Evolutionary conservation across 2,888 invertebrate species (phyloP).

Genomic region (Nephrocerus scutellatus): DNA sequence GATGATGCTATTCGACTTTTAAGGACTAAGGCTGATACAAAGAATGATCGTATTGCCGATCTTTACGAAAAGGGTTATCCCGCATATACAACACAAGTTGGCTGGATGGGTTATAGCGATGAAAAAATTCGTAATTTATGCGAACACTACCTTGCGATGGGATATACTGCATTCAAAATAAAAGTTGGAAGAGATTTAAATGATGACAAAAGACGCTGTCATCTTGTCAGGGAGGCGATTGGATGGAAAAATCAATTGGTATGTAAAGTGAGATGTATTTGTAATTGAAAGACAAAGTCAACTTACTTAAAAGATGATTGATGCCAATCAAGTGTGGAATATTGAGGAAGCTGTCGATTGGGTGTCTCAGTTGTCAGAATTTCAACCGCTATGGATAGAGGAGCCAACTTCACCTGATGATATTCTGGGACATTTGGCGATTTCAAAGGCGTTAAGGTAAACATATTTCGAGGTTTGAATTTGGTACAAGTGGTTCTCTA

Average conservation of each 20-base stretch:
- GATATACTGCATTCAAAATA: slow-evolving; percentile 78
- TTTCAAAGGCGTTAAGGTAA: slow-evolving; percentile 61
- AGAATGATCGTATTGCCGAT: slow-evolving; percentile 57
- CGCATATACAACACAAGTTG: slow-evolving; percentile 79
- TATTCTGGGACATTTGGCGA: slow-evolving; percentile 74
- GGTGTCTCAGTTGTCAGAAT: slow-evolving; percentile 69
- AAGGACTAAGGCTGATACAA: slow-evolving; percentile 53
- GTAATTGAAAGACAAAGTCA: no score
- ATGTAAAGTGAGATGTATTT: no score
- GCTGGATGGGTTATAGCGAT: slow-evolving; percentile 83
- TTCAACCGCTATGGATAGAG: slow-evolving; percentile 81
- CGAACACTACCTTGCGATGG: slow-evolving; percentile 62
- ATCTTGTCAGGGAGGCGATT: slow-evolving; percentile 65
- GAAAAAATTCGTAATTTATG: slow-evolving; percentile 65
- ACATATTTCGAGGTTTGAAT: no score
- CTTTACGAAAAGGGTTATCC: slow-evolving; percentile 68
- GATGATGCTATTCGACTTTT: slow-evolving; percentile 72
- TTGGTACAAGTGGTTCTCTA: no score
- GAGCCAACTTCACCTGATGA: slow-evolving; percentile 92
- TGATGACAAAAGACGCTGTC: slow-evolving; percentile 68
- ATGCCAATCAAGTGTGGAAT: slow-evolving; percentile 87
- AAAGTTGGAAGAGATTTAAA: slow-evolving; percentile 80
- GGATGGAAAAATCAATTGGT: slow-evolving; percentile 70
- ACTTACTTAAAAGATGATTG: slow-evolving; percentile 84
- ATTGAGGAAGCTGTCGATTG: slow-evolving; percentile 77